Evolutionary conservation across 2,113 vertebrate species (phyloP).

Genomic region (Entelurus aequoreus): DNA sequence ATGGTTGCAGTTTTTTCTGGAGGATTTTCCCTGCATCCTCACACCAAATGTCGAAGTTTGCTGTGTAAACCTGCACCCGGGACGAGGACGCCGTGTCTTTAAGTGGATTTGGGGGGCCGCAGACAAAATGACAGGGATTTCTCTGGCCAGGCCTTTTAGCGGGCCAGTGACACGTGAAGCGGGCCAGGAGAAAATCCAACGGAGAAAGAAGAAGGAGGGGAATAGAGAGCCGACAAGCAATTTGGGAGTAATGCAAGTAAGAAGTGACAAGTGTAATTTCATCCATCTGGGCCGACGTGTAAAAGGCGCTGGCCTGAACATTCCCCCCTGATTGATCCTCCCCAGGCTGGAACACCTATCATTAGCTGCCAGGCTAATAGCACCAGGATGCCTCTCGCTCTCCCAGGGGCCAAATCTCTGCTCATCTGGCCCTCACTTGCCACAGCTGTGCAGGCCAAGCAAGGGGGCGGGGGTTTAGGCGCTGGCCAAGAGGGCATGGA

Average conservation of each 20-base stretch:
- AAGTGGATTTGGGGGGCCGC: constrained; percentile 56
- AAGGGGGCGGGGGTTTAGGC: constrained; percentile 30
- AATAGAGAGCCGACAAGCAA: constrained; percentile 75
- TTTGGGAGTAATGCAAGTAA: constrained; percentile 82
- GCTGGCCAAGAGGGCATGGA: constrained; percentile 50
- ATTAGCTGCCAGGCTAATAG: constrained; percentile 84
- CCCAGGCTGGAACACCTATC: constrained; percentile 81
- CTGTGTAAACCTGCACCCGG: constrained; percentile 33
- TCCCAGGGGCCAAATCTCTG: constrained; percentile 80
- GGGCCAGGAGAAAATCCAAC: constrained; percentile 37
- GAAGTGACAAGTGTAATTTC: constrained; percentile 84
- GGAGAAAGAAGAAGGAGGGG: constrained; percentile 17
- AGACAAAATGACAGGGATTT: constrained; percentile 73
- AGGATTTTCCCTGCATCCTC: background rate
- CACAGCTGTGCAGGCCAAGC: constrained; percentile 78
- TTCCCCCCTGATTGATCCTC: constrained; percentile 79
- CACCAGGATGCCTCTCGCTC: constrained; percentile 82
- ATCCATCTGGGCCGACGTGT: constrained; percentile 81
- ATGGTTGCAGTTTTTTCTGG: no score
- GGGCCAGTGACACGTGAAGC: constrained; percentile 75
- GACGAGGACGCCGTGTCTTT: constrained; percentile 37
- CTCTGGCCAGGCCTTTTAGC: constrained; percentile 76
- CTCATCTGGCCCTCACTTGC: constrained; percentile 79
- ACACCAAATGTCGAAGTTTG: constrained; percentile 23
- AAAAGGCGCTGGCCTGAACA: constrained; percentile 77